Evolutionary conservation across 1,140 invertebrate species (phyloP), one percentile per base, ranked within the genome.

Genomic region (Phortica variegata): DNA sequence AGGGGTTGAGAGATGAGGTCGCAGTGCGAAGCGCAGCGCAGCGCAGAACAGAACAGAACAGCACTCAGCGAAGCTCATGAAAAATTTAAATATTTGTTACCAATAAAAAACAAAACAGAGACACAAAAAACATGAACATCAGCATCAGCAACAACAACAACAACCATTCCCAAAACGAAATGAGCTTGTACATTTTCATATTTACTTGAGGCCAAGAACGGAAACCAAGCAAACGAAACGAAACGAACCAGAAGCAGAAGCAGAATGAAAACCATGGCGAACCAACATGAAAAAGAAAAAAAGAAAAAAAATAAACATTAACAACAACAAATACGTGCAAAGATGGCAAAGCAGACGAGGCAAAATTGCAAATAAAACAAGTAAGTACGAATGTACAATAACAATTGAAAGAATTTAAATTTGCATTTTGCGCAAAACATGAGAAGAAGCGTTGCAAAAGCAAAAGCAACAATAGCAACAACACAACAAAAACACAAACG

Each of bases 341-440:
- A 10, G 50, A 40, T 46, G 45, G 48, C 47, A 50, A 55, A 65
- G 61, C 56, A 59, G 62, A 62, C 50, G 63, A 57, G 56, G 61
- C 60, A 63, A 57, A 66, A 68, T 59, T 66, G 63, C 63, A 66
- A 66, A 66, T 66, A 68, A 57, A 69, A 69, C 63, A 68, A 50
- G n/a, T 56, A 65, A 26, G 23, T 26, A 26, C 23, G 10, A 26
- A 26, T 26, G 23, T 6, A 68, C 65, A 66, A 69, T 66, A 66
- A 66, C 63, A 66, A 69, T 66, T 66, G 65, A 61, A 69, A 68
- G 63, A 66, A 69, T 66, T 66, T 66, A 66, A 66, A 66, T 66
- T 66, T 66, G 57, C 63, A 66, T 66, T 66, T 66, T 63, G 57
- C 63, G 56, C 62, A 57, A 60, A 68, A 54, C 40, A 47, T 54